phyloP scores from a whole-genome alignment of 2,113 vertebrate species.

The Eptatretus burgeri region DNA sequence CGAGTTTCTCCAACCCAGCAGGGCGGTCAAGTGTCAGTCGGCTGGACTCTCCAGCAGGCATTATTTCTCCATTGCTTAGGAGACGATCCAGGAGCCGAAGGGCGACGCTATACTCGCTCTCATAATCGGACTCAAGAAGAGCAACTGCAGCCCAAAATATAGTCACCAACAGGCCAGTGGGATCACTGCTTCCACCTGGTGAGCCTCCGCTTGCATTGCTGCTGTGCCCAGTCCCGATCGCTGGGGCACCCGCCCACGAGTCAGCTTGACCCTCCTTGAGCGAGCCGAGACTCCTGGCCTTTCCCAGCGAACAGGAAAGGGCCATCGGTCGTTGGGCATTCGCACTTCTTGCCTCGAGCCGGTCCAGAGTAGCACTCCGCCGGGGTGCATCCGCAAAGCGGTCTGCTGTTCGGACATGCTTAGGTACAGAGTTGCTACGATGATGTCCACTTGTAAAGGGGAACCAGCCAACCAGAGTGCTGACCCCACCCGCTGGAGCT shows the following conservation, averaged over 20 bases:
- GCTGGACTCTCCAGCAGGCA: too few species aligned
- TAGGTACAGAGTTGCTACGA: conserved; percentile 1
- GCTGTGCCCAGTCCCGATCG: not conserved
- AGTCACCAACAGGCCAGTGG: conserved; percentile 65
- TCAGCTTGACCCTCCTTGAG: not conserved
- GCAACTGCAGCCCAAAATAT: conserved; percentile 91
- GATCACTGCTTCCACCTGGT: conserved; percentile 24
- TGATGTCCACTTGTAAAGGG: not conserved
- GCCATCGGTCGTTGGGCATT: not conserved
- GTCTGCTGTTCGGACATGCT: not conserved
- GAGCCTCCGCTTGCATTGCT: not conserved
- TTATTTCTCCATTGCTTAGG: conserved; percentile 25
- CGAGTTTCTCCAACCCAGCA: conserved; percentile 16
- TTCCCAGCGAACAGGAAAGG: not conserved
- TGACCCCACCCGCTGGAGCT: not conserved
- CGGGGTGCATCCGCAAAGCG: not conserved
- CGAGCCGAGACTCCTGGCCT: not conserved
- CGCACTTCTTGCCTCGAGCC: not conserved
- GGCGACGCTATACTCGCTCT: conserved; percentile 83
- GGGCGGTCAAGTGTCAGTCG: too few species aligned
- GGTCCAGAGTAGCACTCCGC: not conserved
- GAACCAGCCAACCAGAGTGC: not conserved
- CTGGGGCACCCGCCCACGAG: not conserved
- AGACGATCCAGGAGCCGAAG: conserved; percentile 75
- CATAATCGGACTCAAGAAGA: conserved; percentile 77